phyloP scores from a whole-genome alignment of 1,140 invertebrate species.

The Ceratina japonica region DNA sequence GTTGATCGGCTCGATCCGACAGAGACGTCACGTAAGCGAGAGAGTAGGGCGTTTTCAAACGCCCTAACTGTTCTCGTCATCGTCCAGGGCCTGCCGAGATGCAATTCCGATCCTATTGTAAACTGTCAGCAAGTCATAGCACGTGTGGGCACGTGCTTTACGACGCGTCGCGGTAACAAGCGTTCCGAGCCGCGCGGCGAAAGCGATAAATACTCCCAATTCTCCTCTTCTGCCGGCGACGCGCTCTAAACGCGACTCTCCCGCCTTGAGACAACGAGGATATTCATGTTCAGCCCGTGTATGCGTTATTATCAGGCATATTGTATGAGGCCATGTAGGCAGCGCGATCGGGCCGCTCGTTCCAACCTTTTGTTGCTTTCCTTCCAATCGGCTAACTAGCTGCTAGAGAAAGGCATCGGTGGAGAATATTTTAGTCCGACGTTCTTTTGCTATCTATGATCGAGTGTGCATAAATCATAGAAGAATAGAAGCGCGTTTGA shows the following conservation, averaged over 20 bases:
- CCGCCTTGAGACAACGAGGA: not conserved
- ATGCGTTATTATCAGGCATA: not conserved
- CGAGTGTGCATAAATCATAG: too few relatives aligned
- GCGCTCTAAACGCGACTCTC: too few relatives aligned
- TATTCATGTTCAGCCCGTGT: not conserved
- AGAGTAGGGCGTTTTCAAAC: slow-evolving; percentile 42
- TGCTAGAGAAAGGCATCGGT: not conserved
- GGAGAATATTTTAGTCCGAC: not conserved
- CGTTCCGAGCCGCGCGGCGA: slow-evolving; percentile 30
- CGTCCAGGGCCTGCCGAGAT: not conserved
- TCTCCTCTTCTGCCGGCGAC: too few relatives aligned
- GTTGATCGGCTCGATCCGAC: slow-evolving; percentile 30
- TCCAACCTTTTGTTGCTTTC: slow-evolving; percentile 8
- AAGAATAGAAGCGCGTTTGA: too few relatives aligned
- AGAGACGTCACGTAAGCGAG: slow-evolving; percentile 44
- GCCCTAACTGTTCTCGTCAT: slow-evolving; percentile 38
- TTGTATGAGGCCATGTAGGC: not conserved
- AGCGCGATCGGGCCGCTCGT: not conserved
- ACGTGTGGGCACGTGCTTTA: slow-evolving; percentile 40
- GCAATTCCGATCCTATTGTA: slow-evolving; percentile 48
- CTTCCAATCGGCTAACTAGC: not conserved
- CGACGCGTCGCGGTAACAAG: slow-evolving; percentile 46
- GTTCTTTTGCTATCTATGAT: not conserved
- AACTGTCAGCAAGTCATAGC: slow-evolving; percentile 44
- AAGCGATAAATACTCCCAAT: slow-evolving; percentile 50